Conservation (phyloP, 2,113 vertebrate species). For the Perca fluviatilis region DNA sequence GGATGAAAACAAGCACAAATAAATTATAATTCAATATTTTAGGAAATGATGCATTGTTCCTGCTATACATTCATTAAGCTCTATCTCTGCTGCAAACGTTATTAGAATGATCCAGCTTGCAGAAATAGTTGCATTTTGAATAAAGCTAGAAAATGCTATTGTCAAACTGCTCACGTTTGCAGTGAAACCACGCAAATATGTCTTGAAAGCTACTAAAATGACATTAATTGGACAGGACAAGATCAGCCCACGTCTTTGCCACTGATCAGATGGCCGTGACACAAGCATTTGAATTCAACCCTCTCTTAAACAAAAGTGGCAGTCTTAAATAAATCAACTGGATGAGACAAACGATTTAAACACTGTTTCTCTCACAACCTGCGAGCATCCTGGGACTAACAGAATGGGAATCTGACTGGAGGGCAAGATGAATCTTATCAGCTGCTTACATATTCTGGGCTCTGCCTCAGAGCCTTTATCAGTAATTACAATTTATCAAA, state of each 20-base stretch:
- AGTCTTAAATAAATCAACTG: conserved; percentile 79
- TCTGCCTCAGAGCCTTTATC: conserved; percentile 49
- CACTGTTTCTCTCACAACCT: conserved; percentile 42
- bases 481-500: conserved; percentile 65
- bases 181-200: conserved; percentile 77
- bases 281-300: conserved; percentile 83
- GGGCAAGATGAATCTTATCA: conserved; percentile 67
- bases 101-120: conserved; percentile 74
- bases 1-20: background rate
- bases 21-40: conserved; percentile 27
- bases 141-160: conserved; percentile 72
- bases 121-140: conserved; percentile 83
- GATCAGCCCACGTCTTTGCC: conserved; percentile 77
- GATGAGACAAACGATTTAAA: conserved; percentile 78
- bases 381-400: conserved; percentile 54
- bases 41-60: conserved; percentile 20
- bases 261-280: conserved; percentile 77
- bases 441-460: conserved; percentile 58
- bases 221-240: conserved; percentile 82
- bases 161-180: conserved; percentile 77
- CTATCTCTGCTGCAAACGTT: conserved; percentile 64
- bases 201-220: conserved; percentile 72
- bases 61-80: conserved; percentile 45
- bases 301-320: conserved; percentile 80
- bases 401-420: conserved; percentile 58